These are phyloP conservation scores for Pherbina coryleti DNA, from an alignment of 2,888 invertebrate genomes.

Conservation along the genomic window DNA sequence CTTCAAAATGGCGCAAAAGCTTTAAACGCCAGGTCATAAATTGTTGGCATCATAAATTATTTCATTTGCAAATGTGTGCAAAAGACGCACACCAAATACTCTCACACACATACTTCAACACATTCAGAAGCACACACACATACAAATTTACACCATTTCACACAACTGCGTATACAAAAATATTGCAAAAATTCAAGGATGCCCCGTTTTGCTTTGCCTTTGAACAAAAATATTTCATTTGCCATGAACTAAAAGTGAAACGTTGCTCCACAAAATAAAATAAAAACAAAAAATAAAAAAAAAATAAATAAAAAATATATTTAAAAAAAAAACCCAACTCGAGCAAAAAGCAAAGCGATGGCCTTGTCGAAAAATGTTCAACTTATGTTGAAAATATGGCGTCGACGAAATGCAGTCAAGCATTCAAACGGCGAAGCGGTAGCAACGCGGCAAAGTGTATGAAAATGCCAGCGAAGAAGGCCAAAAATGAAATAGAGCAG, in stretches of 20 bases:
- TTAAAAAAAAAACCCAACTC: neutral
- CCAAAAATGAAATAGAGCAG: neutral
- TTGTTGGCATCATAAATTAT: constrained; percentile 18
- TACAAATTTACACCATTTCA: neutral
- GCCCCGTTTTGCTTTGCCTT: neutral
- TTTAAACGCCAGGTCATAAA: constrained; percentile 15
- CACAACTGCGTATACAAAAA: neutral
- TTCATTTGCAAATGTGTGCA: constrained; percentile 17
- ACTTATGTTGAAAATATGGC: constrained; percentile 2
- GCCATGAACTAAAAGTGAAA: constrained; percentile 41
- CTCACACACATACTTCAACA: neutral
- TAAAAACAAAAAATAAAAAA: neutral
- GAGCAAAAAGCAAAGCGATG: neutral
- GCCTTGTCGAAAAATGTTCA: constrained; percentile 16
- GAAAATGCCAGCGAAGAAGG: neutral
- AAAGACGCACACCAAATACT: constrained; percentile 6
- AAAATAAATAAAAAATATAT: neutral
- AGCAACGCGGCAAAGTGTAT: neutral
- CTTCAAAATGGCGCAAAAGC: neutral
- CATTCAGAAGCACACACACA: no score
- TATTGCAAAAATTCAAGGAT: neutral
- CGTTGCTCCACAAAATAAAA: constrained; percentile 3
- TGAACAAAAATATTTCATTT: constrained; percentile 16
- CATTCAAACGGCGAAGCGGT: neutral
- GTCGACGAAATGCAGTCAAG: constrained; percentile 7